Conservation (phyloP, 2,888 invertebrate genomes). For the Caenorhabditis panamensis region DNA sequence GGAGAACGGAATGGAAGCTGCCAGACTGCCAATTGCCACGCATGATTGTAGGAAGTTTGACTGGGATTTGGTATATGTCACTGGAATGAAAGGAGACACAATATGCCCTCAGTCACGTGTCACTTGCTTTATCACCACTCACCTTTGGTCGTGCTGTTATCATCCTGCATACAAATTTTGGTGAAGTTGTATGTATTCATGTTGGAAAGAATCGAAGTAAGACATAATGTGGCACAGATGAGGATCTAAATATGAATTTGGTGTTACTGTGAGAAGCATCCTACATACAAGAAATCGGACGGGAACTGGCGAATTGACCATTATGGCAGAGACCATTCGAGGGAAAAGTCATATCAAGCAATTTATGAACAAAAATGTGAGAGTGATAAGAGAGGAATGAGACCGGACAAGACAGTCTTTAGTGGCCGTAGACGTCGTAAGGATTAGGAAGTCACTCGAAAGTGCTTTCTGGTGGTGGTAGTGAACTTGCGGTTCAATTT, state of each 20-base stretch:
- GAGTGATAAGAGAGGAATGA: slow-evolving; percentile 12
- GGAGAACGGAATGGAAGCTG: slow-evolving; percentile 62
- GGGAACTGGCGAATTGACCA: slow-evolving; percentile 49
- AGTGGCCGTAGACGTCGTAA: not conserved
- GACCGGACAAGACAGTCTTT: slow-evolving; percentile 1
- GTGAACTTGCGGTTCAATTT: not conserved
- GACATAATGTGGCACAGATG: slow-evolving; percentile 59
- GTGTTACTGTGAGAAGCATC: not conserved
- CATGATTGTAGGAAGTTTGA: slow-evolving; percentile 57
- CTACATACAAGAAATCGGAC: slow-evolving; percentile 56
- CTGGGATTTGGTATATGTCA: slow-evolving; percentile 40
- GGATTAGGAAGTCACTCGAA: not conserved
- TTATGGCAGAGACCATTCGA: slow-evolving; percentile 19
- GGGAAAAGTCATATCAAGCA: slow-evolving; percentile 21
- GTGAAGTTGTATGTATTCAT: slow-evolving; percentile 71
- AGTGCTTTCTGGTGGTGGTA: not conserved
- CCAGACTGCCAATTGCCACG: slow-evolving; percentile 58
- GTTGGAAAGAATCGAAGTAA: slow-evolving; percentile 65
- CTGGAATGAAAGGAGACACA: slow-evolving; percentile 24
- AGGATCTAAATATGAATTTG: slow-evolving; percentile 52
- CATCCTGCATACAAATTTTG: slow-evolving; percentile 70
- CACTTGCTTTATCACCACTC: slow-evolving; percentile 3
- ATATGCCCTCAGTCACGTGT: not conserved
- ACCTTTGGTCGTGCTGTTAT: slow-evolving; percentile 59
- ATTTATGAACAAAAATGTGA: slow-evolving; percentile 25